These are phyloP conservation scores for Mesoclemmys tuberculata DNA, from an alignment of 2,113 vertebrate species.

Conservation along the genomic window DNA sequence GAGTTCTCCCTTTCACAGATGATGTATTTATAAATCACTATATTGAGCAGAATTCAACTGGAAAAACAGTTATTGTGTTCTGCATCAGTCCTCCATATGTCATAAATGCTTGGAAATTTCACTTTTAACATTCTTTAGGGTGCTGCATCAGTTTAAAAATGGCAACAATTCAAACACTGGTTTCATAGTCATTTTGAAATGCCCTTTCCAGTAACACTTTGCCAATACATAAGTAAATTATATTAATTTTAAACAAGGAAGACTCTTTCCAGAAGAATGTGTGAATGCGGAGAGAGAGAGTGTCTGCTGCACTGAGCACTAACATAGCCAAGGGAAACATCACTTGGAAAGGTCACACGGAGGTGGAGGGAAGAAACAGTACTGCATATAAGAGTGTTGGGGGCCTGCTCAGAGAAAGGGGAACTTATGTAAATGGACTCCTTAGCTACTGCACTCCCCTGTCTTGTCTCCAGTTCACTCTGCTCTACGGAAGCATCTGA, in stretches of 20 bases:
- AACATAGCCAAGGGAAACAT: not conserved
- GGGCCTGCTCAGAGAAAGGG: not conserved
- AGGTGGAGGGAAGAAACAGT: not conserved
- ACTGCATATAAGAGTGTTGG: not conserved
- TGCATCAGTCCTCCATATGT: not conserved
- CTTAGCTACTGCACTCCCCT: not conserved
- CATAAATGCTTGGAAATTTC: not conserved
- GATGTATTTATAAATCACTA: not conserved
- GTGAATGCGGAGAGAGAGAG: not conserved
- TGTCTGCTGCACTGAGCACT: not conserved
- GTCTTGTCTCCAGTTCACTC: not conserved
- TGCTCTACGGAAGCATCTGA: not conserved
- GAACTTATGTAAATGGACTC: not conserved
- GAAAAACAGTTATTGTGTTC: accelerated
- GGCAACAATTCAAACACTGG: not conserved
- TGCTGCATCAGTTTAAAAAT: not conserved
- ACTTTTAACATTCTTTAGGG: not conserved
- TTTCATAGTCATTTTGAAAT: not conserved
- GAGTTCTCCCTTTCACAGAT: not conserved
- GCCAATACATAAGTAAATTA: not conserved
- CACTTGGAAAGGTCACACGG: not conserved
- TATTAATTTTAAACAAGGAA: not conserved
- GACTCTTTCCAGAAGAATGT: not conserved
- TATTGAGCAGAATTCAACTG: not conserved
- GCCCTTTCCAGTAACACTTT: too few species aligned